phyloP scores from a whole-genome alignment of 2,113 vertebrate genomes.

The Poecilia latipinna region DNA sequence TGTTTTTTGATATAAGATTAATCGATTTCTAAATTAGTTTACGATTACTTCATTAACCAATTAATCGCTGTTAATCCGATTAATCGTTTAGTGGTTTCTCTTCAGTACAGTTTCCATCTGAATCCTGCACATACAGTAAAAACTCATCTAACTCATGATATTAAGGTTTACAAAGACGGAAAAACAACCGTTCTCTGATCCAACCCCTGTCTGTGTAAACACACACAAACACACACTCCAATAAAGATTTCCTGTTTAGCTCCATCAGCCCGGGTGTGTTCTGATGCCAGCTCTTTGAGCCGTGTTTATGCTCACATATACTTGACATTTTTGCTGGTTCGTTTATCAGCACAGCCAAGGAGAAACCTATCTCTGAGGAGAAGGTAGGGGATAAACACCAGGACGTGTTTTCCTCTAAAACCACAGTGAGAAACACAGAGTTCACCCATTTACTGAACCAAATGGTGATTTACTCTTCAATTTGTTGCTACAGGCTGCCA shows the following conservation, averaged over 20 bases:
- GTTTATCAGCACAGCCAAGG: slow-evolving; percentile 54
- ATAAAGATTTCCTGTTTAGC: slow-evolving; percentile 69
- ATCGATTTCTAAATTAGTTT: too few relatives aligned
- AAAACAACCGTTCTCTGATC: background rate
- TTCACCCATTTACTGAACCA: background rate
- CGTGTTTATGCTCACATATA: slow-evolving; percentile 50
- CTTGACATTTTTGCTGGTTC: slow-evolving; percentile 38
- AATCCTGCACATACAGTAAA: too few relatives aligned
- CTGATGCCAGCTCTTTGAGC: slow-evolving; percentile 6
- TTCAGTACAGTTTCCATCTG: background rate
- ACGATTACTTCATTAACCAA: too few relatives aligned
- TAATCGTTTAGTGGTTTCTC: too few relatives aligned
- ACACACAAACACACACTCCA: slow-evolving; percentile 16
- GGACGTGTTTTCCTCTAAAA: background rate
- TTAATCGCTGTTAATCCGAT: too few relatives aligned
- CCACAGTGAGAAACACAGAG: background rate
- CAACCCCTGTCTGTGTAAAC: background rate
- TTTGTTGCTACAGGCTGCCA: background rate
- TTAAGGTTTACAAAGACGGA: slow-evolving; percentile 25
- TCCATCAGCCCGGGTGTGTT: slow-evolving; percentile 13
- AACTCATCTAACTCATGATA: background rate
- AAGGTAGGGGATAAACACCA: background rate
- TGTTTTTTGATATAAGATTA: too few relatives aligned
- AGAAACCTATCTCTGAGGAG: slow-evolving; percentile 8
- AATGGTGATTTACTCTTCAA: background rate